Percentiles rank a stretch among this genome's conserved stretches.
Conservation (phyloP, 1,140 invertebrate species). For the Anoplophora glabripennis region DNA sequence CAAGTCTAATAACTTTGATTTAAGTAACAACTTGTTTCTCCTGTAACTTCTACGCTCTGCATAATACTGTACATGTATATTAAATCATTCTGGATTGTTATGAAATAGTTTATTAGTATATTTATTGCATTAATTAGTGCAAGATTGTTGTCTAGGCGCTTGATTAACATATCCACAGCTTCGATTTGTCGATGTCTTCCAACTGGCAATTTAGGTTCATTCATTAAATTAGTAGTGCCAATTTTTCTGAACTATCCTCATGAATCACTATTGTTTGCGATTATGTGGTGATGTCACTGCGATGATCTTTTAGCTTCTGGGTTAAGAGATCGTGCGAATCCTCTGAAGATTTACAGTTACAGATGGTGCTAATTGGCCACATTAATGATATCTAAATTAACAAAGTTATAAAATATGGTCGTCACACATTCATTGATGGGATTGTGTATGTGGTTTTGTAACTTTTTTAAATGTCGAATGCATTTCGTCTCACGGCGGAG, state of each 20-base stretch:
- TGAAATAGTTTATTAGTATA: too few species aligned
- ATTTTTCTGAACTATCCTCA: conserved; percentile 23
- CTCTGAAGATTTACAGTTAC: conserved; percentile 34
- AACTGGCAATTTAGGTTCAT: background rate
- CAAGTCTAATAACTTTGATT: too few species aligned
- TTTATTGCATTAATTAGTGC: too few species aligned
- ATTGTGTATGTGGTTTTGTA: background rate
- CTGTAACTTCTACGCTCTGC: too few species aligned
- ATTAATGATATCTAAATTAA: conserved; percentile 28
- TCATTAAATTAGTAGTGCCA: conserved; percentile 27
- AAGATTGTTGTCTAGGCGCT: too few species aligned
- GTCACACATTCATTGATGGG: conserved; percentile 24
- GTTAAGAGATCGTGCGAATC: conserved; percentile 40
- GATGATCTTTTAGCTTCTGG: conserved; percentile 32
- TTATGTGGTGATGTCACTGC: conserved; percentile 33
- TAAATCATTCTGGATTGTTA: too few species aligned
- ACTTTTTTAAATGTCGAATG: background rate
- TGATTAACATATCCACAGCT: background rate
- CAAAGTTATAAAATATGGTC: conserved; percentile 23
- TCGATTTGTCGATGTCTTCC: conserved; percentile 9
- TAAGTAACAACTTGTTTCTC: too few species aligned
- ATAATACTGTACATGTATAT: too few species aligned
- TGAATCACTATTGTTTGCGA: conserved; percentile 35
- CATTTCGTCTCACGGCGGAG: too few species aligned
- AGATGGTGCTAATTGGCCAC: conserved; percentile 33